Base-by-base conservation (phyloP, 1,140 invertebrate species). In the Penaeus vannamei region DNA sequence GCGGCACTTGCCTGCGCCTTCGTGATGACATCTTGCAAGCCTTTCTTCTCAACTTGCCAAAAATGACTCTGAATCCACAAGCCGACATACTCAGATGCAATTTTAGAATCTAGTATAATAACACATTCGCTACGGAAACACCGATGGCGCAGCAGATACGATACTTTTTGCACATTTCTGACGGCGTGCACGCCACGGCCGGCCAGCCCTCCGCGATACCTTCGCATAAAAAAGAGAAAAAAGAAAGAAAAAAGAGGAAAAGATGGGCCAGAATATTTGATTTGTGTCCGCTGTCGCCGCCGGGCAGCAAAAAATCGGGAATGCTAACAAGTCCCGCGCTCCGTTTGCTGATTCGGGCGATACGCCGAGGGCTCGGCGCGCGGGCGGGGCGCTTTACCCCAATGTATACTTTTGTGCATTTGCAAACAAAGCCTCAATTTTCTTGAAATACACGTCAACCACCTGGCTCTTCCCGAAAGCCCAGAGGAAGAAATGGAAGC, bases 211-310 rank as follows among this genome's bases (percentile, higher is more conserved):
- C 20, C 85, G 32, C 76, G 59, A 32, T 42, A 72, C 72, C 85
- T 62, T n/a, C 42, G n/a, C 59, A 19, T 46, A 36, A 36, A 79
- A 22, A 79, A 53, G 17, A 53, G 14, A 53, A 29, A 79, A 79
- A 79, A 79, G 5, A 66, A 59, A 53, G 29, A 42, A 77, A 60
- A 10, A 76, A 46, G 77, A 89, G 77, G 77, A 84, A 84, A 84
- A 77, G 66, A 26, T 85, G 82, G 36, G 69, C 59, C 82, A 77
- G 87, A 89, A 89, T 85, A 89, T 89, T 77, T 89, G 87, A 84
- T 89, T 89, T 89, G 87, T 84, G 82, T 84, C 82, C 83, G 82
- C 76, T 89, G 87, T 85, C 87, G 82, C 87, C 60, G 20, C 42
- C 22, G 87, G 87, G 64, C 32, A 20, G 84, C 20, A 84, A 66